Percentiles rank a stretch among this genome's conserved stretches.
phyloP scores from a whole-genome alignment of 2,888 invertebrate genomes.

The Apodemia hepburni region DNA sequence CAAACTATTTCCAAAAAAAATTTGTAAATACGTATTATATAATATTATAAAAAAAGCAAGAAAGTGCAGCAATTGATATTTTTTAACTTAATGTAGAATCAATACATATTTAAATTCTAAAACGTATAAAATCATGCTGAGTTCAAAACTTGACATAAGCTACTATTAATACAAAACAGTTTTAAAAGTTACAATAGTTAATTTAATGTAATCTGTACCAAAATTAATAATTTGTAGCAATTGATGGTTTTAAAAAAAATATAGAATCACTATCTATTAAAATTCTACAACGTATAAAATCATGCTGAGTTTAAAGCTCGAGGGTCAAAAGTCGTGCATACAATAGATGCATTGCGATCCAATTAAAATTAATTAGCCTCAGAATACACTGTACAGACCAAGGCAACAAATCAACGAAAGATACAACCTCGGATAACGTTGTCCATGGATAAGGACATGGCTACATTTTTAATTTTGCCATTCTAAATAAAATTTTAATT shows the following conservation, averaged over 20 bases:
- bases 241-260: not conserved
- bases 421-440: conserved; percentile 59
- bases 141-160: too few species aligned
- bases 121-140: too few species aligned
- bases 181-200: too few species aligned
- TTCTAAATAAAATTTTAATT: conserved; percentile 41
- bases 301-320: conserved; percentile 43
- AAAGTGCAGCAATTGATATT: too few species aligned
- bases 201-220: too few species aligned
- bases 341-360: conserved; percentile 52
- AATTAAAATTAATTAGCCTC: conserved; percentile 77
- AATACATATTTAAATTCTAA: too few species aligned
- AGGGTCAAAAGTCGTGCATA: conserved; percentile 51
- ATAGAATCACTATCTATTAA: not conserved
- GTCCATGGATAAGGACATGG: conserved; percentile 53
- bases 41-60: too few species aligned
- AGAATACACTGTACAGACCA: conserved; percentile 63
- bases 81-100: too few species aligned
- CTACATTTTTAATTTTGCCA: conserved; percentile 37
- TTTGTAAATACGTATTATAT: too few species aligned
- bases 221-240: too few species aligned
- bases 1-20: too few species aligned
- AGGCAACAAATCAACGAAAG: conserved; percentile 71
- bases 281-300: conserved; percentile 33
- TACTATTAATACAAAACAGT: too few species aligned